phyloP scores from a whole-genome alignment of 2,888 invertebrate species.

The Gonocerus acuteangulatus region DNA sequence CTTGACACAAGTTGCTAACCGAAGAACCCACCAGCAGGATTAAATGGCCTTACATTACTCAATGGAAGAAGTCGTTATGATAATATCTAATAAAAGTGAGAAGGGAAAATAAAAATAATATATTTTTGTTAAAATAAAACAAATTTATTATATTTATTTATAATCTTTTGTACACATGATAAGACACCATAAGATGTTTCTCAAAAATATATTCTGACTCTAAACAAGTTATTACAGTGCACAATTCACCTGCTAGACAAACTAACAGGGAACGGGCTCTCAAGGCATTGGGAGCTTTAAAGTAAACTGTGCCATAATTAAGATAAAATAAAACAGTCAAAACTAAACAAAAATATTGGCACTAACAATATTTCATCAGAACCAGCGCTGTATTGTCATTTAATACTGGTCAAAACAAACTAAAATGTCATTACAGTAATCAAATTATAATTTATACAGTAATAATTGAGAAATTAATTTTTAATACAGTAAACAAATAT shows the following conservation, averaged over 20 bases:
- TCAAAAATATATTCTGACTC: slow-evolving; percentile 16
- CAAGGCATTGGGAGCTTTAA: neutral
- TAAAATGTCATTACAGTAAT: neutral
- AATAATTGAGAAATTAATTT: neutral
- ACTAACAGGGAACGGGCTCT: neutral
- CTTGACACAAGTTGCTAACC: too few relatives aligned
- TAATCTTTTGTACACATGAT: slow-evolving; percentile 21
- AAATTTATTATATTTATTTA: slow-evolving; percentile 23
- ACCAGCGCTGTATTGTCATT: slow-evolving; percentile 20
- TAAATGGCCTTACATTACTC: too few relatives aligned
- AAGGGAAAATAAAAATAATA: too few relatives aligned
- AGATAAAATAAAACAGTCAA: neutral
- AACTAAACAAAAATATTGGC: slow-evolving; percentile 8
- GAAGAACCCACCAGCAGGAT: too few relatives aligned
- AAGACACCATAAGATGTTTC: slow-evolving; percentile 11
- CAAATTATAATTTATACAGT: neutral
- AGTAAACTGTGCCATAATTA: slow-evolving; percentile 8
- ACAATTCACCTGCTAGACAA: neutral
- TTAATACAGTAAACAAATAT: neutral
- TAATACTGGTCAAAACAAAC: slow-evolving; percentile 13
- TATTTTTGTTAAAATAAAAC: slow-evolving; percentile 23
- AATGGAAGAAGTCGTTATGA: too few relatives aligned
- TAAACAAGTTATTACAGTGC: slow-evolving; percentile 6
- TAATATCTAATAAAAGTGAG: too few relatives aligned
- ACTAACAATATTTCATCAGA: slow-evolving; percentile 7